A percentile compares a stretch with the other conserved stretches of the same genome.
Evolutionary conservation across 2,113 vertebrate genomes (phyloP).

Genomic region (Progne subis): DNA sequence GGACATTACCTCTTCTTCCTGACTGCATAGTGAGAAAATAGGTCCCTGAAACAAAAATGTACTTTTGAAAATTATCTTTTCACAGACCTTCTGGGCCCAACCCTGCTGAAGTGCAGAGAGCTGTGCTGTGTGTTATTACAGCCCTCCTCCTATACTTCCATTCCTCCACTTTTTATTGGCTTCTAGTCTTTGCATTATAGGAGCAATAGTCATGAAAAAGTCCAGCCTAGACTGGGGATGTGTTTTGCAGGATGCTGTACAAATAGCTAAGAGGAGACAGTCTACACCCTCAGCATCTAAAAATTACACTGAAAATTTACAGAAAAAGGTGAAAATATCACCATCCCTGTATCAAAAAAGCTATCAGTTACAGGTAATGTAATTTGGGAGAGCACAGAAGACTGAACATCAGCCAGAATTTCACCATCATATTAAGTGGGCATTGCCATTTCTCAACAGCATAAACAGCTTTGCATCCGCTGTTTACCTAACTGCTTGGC

Average conservation of each 20-base stretch:
- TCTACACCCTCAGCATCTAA: neutral
- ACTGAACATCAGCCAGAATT: neutral
- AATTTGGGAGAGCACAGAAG: neutral
- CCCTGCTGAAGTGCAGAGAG: neutral
- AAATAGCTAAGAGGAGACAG: neutral
- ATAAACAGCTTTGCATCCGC: neutral
- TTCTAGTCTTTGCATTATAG: neutral
- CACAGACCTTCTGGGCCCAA: neutral
- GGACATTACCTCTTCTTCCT: neutral
- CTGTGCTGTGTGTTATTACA: neutral
- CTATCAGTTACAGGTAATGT: neutral
- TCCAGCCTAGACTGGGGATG: rapidly evolving
- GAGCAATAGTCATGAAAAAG: neutral
- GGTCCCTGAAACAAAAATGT: neutral
- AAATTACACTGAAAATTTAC: neutral
- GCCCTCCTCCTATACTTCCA: neutral
- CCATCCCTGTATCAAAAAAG: neutral
- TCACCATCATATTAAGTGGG: neutral
- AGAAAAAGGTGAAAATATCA: neutral
- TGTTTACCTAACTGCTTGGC: neutral
- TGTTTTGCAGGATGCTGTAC: neutral
- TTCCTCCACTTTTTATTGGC: neutral
- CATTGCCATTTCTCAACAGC: neutral
- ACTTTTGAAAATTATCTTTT: neutral
- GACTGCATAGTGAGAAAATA: neutral